Evolutionary conservation across 2,113 vertebrate species (phyloP).

Genomic region (Notechis scutatus): DNA sequence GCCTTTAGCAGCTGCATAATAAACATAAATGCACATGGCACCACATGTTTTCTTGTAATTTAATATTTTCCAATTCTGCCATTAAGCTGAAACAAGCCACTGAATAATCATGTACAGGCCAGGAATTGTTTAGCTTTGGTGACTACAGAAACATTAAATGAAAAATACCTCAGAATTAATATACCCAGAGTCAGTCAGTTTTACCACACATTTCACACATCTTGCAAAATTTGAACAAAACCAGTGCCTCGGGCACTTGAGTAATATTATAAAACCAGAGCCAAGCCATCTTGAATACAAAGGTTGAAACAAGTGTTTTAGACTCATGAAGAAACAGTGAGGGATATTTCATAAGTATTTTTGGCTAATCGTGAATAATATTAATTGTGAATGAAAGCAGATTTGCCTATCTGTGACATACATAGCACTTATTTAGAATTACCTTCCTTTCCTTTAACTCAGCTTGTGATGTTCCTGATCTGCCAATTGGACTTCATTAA

Average conservation of each 20-base stretch:
- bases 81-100: background rate
- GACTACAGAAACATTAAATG: background rate
- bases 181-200: background rate
- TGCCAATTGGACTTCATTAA: background rate
- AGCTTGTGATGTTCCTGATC: background rate
- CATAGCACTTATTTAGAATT: background rate
- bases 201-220: background rate
- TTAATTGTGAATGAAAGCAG: background rate
- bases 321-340: background rate
- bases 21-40: background rate
- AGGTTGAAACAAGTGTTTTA: constrained; percentile 10
- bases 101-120: background rate
- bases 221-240: background rate
- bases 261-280: background rate
- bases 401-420: constrained; percentile 3
- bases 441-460: background rate
- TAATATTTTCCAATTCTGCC: background rate
- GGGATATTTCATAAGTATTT: background rate
- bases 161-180: background rate
- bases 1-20: background rate
- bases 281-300: background rate
- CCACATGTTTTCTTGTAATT: background rate
- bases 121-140: background rate
- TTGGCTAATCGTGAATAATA: background rate
- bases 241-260: background rate